Percentiles rank a stretch among this genome's conserved stretches.
Evolutionary conservation across 1,140 invertebrate genomes (phyloP).

Genomic region (Mylabris phalerata): DNA sequence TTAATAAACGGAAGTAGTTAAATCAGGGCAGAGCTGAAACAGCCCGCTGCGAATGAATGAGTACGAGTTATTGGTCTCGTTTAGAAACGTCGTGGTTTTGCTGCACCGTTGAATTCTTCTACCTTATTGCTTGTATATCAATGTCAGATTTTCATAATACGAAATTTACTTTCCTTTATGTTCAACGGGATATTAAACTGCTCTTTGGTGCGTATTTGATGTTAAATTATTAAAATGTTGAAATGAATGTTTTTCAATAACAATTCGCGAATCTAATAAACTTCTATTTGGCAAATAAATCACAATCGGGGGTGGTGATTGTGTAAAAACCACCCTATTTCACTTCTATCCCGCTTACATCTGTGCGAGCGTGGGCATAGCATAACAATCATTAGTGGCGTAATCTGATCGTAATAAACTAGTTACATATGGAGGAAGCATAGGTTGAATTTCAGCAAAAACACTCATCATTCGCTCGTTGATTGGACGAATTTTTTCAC

Average conservation of each 20-base stretch:
- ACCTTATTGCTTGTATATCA: constrained; percentile 23
- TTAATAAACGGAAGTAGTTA: constrained; percentile 16
- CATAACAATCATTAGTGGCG: constrained; percentile 9
- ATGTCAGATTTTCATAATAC: constrained; percentile 22
- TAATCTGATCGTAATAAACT: constrained; percentile 14
- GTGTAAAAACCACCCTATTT: constrained; percentile 3
- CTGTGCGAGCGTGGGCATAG: constrained; percentile 1
- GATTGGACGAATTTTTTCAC: too few species aligned
- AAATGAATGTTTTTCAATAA: constrained; percentile 17
- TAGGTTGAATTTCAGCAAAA: constrained; percentile 7
- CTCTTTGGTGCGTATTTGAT: constrained; percentile 16
- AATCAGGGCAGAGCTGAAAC: constrained; percentile 9
- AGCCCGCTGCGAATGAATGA: constrained; percentile 9
- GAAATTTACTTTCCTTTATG: constrained; percentile 22
- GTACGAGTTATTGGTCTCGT: constrained; percentile 17
- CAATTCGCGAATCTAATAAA: constrained; percentile 11
- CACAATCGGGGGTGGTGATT: background rate
- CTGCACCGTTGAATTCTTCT: constrained; percentile 18
- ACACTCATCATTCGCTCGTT: too few species aligned
- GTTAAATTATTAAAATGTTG: constrained; percentile 16
- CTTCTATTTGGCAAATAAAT: background rate
- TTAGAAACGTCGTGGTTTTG: constrained; percentile 17
- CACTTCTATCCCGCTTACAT: constrained; percentile 6
- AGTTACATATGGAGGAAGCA: constrained; percentile 12
- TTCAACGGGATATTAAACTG: constrained; percentile 17